Evolutionary conservation across 2,113 vertebrate genomes (phyloP).

Genomic region (Alosa alosa): DNA sequence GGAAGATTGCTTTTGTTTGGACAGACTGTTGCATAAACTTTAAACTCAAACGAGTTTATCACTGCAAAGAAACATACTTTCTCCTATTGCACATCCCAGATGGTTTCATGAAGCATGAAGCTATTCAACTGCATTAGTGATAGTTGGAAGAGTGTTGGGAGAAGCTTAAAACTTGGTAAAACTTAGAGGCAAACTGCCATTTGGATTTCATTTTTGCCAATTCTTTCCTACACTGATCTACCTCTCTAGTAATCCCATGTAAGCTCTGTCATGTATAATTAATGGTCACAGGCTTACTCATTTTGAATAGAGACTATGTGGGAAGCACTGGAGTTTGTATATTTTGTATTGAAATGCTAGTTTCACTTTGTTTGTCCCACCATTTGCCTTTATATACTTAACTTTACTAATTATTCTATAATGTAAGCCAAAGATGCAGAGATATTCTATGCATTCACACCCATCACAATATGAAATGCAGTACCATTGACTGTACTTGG

Average conservation of each 20-base stretch:
- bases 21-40: not conserved
- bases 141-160: not conserved
- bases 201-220: not conserved
- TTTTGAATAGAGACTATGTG: not conserved
- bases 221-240: not conserved
- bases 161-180: not conserved
- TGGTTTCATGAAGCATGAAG: not conserved
- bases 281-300: not conserved
- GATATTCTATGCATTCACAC: constrained; percentile 50
- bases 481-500: not conserved
- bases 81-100: not conserved
- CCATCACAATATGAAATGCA: not conserved
- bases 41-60: not conserved
- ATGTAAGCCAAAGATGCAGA: constrained; percentile 72
- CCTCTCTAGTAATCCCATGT: not conserved
- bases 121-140: not conserved
- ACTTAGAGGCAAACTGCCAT: not conserved
- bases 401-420: constrained; percentile 60
- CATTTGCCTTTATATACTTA: constrained; percentile 65
- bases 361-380: constrained; percentile 59
- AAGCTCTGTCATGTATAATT: not conserved
- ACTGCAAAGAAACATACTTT: not conserved
- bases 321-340: constrained; percentile 22
- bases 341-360: constrained; percentile 22
- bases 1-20: constrained; percentile 16